Base-by-base conservation (phyloP, 2,113 vertebrate species). In the Myiagra hebetior region DNA sequence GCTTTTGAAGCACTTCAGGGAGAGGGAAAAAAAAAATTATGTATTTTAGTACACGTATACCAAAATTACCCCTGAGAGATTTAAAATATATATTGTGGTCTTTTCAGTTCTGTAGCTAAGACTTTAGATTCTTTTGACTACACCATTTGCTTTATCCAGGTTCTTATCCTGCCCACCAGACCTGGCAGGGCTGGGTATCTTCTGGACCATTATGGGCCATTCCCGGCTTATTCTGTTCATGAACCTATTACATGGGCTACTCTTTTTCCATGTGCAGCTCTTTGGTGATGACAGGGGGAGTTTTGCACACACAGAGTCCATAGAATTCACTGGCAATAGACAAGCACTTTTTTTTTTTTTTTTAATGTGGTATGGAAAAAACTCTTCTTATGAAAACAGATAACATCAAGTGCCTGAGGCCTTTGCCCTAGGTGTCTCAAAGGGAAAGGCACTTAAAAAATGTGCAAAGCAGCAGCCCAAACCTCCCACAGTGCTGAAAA, bases 401-500 rank as follows among this genome's bases (percentile, higher is more conserved):
- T 96, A 96, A 65, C 76, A 96, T 95, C 95, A 89, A 77, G 69
- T 39, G 88, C 92, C 93, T 96, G 91, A 92, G 65, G 91, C 87
- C 78, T 95, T 96, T 97, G 94, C 91, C 91, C 87, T 91, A 93
- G 93, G 93, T 95, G 86, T 96, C 92, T 93, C 88, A 82, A 89
- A 92, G 92, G 83, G 77, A 96, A 96, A 96, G 53, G 86, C 79
- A 92, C 90, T 95, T 90, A 28, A 93, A 97, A 96, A 97, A 96
- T 96, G 95, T 95, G 91, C 93, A 93, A 94, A 96, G n/a, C 83
- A 92, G 85, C 93, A 94, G 60, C 30, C 53, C 76, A 96, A 97
- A 97, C 96, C 96, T 96, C 96, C 96, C 95, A 96, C 93, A 60
- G 92, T 89, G 96, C 92, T 91, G 95, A 96, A 94, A 96, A 94